phyloP scores from a whole-genome alignment of 2,113 vertebrate genomes.

The Hypanus sabinus region DNA sequence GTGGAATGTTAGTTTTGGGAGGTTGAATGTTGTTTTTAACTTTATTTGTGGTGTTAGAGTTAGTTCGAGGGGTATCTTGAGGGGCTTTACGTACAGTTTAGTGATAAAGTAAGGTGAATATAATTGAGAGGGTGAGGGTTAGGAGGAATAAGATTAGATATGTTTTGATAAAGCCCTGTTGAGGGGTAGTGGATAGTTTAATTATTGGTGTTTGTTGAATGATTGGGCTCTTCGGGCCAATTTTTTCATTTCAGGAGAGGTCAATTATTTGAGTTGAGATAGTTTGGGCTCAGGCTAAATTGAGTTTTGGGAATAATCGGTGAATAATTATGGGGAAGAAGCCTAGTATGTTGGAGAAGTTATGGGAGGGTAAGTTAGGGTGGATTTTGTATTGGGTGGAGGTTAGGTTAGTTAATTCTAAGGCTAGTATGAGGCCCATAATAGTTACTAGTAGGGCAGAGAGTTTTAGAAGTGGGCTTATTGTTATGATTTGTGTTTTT shows the following conservation, averaged over 20 bases:
- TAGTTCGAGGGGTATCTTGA: too few relatives aligned
- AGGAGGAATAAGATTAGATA: slow-evolving; percentile 5
- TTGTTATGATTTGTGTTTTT: slow-evolving; percentile 37
- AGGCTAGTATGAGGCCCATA: fast-evolving
- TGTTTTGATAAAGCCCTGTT: slow-evolving; percentile 36
- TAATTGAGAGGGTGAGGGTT: background rate
- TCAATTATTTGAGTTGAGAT: slow-evolving; percentile 19
- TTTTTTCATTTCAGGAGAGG: slow-evolving; percentile 37
- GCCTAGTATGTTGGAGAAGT: slow-evolving; percentile 39
- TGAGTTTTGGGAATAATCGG: background rate
- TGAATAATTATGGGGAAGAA: slow-evolving; percentile 33
- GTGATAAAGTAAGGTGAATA: background rate
- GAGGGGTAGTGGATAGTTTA: background rate
- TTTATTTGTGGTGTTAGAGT: too few relatives aligned
- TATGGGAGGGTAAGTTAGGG: background rate
- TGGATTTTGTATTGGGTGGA: slow-evolving; percentile 18
- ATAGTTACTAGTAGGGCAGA: background rate
- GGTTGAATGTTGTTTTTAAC: background rate
- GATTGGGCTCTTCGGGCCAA: background rate
- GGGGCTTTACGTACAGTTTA: too few relatives aligned
- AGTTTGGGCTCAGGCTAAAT: background rate
- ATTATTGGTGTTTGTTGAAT: background rate
- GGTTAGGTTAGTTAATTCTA: slow-evolving; percentile 14
- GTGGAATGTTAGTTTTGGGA: background rate
- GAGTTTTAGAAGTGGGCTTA: background rate